Percentiles rank a stretch among this genome's conserved stretches.
Evolutionary conservation across 2,888 invertebrate genomes (phyloP).

Genomic region (Rhyacophila evoluta): DNA sequence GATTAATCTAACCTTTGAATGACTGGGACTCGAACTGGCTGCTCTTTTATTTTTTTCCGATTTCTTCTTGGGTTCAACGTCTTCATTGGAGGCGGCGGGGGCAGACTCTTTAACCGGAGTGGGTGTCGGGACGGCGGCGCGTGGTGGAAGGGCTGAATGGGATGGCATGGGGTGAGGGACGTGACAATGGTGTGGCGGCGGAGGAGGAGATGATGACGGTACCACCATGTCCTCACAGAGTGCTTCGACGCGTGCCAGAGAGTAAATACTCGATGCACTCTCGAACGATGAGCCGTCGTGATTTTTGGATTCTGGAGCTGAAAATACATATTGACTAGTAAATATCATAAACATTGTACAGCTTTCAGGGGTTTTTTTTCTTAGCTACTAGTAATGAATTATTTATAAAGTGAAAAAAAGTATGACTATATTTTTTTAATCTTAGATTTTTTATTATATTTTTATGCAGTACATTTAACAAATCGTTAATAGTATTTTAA

Average conservation of each 20-base stretch:
- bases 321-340: too few relatives aligned
- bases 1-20: constrained; percentile 44
- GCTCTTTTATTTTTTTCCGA: constrained; percentile 48
- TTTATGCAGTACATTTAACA: too few relatives aligned
- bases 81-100: constrained; percentile 54
- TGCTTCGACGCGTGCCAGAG: constrained; percentile 79
- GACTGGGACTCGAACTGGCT: constrained; percentile 45
- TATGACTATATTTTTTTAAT: too few relatives aligned
- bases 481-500: too few relatives aligned
- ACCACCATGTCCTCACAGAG: constrained; percentile 75
- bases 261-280: constrained; percentile 85
- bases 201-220: constrained; percentile 72
- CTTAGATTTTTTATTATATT: too few relatives aligned
- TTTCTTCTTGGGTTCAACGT: constrained; percentile 45
- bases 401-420: too few relatives aligned
- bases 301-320: constrained; percentile 72
- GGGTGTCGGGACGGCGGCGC: constrained; percentile 55
- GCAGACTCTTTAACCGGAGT: background rate
- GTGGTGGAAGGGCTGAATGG: constrained; percentile 69
- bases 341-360: too few relatives aligned
- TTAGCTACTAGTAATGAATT: too few relatives aligned
- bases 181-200: constrained; percentile 60
- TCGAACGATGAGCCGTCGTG: constrained; percentile 89
- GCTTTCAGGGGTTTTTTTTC: too few relatives aligned
- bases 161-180: constrained; percentile 69